phyloP scores from a whole-genome alignment of 2,797 vertebrate species.

The Pipistrellus kuhlii region DNA sequence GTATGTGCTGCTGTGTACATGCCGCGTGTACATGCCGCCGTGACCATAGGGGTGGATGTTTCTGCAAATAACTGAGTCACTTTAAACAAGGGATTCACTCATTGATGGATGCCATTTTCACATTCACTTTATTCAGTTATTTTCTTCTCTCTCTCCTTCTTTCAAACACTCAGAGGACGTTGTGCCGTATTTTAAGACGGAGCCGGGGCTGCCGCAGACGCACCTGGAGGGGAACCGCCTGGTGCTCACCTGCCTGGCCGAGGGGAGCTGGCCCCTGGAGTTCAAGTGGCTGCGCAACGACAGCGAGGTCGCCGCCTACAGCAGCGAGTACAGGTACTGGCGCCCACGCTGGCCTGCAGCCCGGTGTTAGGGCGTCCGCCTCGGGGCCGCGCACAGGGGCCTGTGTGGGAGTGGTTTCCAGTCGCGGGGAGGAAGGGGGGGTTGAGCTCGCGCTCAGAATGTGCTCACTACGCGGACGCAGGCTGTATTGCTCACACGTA shows the following conservation, averaged over 20 bases:
- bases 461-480: neutral
- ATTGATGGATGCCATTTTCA: neutral
- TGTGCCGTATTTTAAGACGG: slow-evolving; percentile 92
- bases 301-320: slow-evolving; percentile 89
- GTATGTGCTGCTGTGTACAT: too few species aligned
- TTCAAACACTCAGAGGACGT: slow-evolving; percentile 89
- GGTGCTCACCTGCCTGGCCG: slow-evolving; percentile 91
- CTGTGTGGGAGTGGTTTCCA: too few species aligned
- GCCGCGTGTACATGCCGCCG: too few species aligned
- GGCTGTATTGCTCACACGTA: neutral
- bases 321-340: slow-evolving; percentile 90
- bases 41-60: too few species aligned
- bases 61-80: too few species aligned
- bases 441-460: neutral
- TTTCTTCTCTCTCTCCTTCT: neutral
- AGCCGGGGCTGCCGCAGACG: slow-evolving; percentile 90
- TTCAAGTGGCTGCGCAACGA: slow-evolving; percentile 91
- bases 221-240: slow-evolving; percentile 92
- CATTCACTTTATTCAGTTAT: neutral
- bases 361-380: too few species aligned
- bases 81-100: neutral
- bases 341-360: too few species aligned
- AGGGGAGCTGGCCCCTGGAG: slow-evolving; percentile 94
- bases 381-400: too few species aligned
- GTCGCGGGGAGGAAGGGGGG: too few species aligned